Evolutionary conservation across 2,888 invertebrate species (phyloP).

Genomic region (Eupithecia centaureata): DNA sequence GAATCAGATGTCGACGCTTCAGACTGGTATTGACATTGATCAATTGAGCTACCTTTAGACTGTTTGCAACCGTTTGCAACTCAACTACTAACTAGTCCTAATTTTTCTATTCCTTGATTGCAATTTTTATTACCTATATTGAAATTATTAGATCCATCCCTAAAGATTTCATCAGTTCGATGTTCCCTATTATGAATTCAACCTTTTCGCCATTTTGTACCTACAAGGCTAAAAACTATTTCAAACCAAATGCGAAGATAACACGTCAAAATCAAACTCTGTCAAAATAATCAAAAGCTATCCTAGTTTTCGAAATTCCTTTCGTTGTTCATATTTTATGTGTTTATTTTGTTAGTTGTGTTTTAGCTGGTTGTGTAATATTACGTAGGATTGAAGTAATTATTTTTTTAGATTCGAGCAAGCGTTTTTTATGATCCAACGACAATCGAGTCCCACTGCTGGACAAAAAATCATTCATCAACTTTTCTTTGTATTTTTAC

Average conservation of each 20-base stretch:
- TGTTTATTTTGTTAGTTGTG: slow-evolving; percentile 35
- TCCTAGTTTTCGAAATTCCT: slow-evolving; percentile 40
- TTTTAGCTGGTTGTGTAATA: slow-evolving; percentile 39
- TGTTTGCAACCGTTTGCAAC: too few species aligned
- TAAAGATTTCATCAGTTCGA: too few species aligned
- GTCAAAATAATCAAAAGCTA: slow-evolving; percentile 35
- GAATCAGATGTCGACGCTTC: too few species aligned
- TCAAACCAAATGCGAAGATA: background rate
- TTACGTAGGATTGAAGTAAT: background rate
- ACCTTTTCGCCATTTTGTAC: background rate
- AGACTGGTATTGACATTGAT: too few species aligned
- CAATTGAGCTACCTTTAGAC: too few species aligned
- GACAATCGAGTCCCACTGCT: background rate
- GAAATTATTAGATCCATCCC: too few species aligned
- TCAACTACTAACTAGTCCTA: too few species aligned
- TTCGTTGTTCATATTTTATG: slow-evolving; percentile 42
- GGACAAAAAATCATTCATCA: background rate
- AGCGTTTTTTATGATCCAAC: background rate
- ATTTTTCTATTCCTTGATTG: too few species aligned
- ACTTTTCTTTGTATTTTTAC: background rate
- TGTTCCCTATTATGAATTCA: too few species aligned
- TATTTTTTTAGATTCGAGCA: slow-evolving; percentile 8
- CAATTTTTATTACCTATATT: too few species aligned
- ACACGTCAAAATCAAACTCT: slow-evolving; percentile 29
- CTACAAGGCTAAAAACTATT: background rate